phyloP scores from a whole-genome alignment of 2,888 invertebrate species.

The Plebejus anna region DNA sequence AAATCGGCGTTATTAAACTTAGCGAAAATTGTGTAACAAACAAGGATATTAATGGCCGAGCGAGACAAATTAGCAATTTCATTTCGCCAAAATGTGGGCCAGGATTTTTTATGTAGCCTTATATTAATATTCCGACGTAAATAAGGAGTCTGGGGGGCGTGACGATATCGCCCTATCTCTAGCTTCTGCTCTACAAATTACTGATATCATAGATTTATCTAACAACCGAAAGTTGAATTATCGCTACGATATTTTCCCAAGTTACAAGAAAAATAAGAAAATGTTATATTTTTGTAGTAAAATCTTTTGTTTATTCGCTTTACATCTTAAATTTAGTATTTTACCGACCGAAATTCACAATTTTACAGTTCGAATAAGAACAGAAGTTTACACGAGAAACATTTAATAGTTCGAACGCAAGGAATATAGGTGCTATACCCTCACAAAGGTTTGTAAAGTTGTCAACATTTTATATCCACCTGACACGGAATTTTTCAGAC shows the following conservation, averaged over 20 bases:
- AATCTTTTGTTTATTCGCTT: constrained; percentile 9
- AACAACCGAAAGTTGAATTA: constrained; percentile 9
- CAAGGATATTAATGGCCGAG: constrained; percentile 23
- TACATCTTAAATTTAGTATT: constrained; percentile 18
- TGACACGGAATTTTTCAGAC: constrained; percentile 2
- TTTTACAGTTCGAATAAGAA: background rate
- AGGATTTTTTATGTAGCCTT: constrained; percentile 2
- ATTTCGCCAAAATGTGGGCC: constrained; percentile 15
- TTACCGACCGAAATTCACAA: constrained; percentile 1
- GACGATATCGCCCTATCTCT: constrained; percentile 9
- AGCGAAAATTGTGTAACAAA: constrained; percentile 26
- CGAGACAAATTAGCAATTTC: constrained; percentile 27
- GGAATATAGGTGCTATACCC: background rate
- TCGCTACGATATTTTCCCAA: background rate
- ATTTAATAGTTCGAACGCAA: background rate
- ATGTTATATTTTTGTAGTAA: background rate
- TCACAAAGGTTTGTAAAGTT: constrained; percentile 16
- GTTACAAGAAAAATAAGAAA: constrained; percentile 4
- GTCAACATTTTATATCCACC: constrained; percentile 17
- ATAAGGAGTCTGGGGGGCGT: constrained; percentile 9
- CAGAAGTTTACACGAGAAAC: constrained; percentile 1
- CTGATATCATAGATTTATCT: constrained; percentile 14
- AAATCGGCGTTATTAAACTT: constrained; percentile 28
- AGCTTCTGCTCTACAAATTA: constrained; percentile 17
- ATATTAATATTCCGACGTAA: constrained; percentile 14